These are phyloP conservation scores for Pseudococcus longispinus DNA, from an alignment of 2,888 invertebrate species.

Conservation along the genomic window DNA sequence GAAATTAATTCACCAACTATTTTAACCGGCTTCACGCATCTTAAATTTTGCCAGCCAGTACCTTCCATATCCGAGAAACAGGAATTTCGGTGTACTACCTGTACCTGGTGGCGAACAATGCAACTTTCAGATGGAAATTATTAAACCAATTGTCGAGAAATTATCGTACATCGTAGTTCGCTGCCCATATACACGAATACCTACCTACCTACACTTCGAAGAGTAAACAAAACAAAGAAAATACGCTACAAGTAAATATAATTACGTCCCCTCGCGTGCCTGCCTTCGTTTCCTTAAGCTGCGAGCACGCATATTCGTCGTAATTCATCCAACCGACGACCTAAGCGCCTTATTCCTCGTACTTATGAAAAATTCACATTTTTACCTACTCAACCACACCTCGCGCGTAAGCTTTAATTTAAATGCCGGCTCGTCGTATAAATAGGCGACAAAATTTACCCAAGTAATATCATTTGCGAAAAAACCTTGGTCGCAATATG, in stretches of 20 bases:
- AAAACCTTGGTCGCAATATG: too few species aligned
- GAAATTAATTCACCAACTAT: not conserved
- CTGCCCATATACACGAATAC: not conserved
- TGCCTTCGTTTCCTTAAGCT: not conserved
- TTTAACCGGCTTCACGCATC: constrained; percentile 25
- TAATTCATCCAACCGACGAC: not conserved
- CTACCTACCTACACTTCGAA: not conserved
- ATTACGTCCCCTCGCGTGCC: not conserved
- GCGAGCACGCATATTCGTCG: not conserved
- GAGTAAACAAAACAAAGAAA: constrained; percentile 9
- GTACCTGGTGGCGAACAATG: constrained; percentile 2
- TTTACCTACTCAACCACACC: too few species aligned
- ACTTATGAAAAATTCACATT: too few species aligned
- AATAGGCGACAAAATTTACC: too few species aligned
- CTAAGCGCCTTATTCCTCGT: not conserved
- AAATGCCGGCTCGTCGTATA: too few species aligned
- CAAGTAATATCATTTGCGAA: too few species aligned
- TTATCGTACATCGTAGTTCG: not conserved
- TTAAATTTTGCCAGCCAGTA: constrained; percentile 2
- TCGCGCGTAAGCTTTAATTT: too few species aligned
- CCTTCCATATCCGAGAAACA: not conserved
- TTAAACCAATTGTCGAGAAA: constrained; percentile 17
- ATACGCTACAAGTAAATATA: not conserved
- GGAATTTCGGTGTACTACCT: constrained; percentile 26
- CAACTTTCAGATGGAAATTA: constrained; percentile 7